Percentiles rank a stretch among this genome's conserved stretches.
Evolutionary conservation across 1,140 invertebrate species (phyloP).

Genomic region (Drosophila equinoxialis): DNA sequence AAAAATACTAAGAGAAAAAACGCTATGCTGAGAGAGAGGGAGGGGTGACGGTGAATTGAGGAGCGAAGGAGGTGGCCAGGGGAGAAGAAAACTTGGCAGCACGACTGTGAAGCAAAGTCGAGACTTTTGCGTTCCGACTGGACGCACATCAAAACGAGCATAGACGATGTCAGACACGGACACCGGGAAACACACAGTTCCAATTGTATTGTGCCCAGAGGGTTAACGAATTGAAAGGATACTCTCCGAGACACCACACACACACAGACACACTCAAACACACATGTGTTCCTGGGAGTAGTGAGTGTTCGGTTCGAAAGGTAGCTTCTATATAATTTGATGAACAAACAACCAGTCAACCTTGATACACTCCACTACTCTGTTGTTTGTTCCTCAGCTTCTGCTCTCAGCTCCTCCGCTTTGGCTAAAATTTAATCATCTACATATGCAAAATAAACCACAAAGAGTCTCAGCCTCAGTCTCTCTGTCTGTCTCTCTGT

Average conservation of each 20-base stretch:
- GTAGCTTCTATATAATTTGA: constrained; percentile 73
- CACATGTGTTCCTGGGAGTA: constrained; percentile 8
- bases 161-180: constrained; percentile 61
- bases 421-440: constrained; percentile 36
- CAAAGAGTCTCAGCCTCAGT: background rate
- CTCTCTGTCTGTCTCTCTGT: background rate
- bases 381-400: constrained; percentile 32
- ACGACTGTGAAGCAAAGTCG: constrained; percentile 25
- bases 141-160: constrained; percentile 68
- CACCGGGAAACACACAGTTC: constrained; percentile 49
- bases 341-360: constrained; percentile 74
- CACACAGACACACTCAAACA: background rate
- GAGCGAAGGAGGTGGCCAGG: background rate
- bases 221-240: constrained; percentile 58
- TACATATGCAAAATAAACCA: constrained; percentile 57
- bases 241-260: constrained; percentile 23
- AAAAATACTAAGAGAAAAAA: constrained; percentile 35
- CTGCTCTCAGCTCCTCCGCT: background rate
- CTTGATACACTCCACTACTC: constrained; percentile 32
- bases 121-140: constrained; percentile 70
- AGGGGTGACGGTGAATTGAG: background rate
- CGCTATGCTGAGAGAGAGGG: constrained; percentile 38
- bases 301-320: constrained; percentile 8
- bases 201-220: constrained; percentile 58
- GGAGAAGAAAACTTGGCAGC: constrained; percentile 34